phyloP scores from a whole-genome alignment of 2,888 invertebrate genomes.

The Phengaris alcon region DNA sequence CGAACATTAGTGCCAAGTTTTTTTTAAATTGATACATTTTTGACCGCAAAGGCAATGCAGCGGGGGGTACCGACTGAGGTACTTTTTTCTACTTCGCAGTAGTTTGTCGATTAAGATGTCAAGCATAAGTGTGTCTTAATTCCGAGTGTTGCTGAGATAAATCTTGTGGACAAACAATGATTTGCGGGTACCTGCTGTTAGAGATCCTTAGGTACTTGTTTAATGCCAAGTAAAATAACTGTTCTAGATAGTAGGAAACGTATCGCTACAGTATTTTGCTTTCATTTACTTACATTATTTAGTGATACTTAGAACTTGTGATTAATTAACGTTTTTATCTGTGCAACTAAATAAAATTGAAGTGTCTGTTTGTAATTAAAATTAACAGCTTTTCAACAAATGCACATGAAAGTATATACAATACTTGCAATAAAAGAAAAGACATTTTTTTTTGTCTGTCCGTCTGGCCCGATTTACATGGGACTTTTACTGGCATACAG shows the following conservation, averaged over 20 bases:
- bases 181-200: background rate
- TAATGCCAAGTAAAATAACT: background rate
- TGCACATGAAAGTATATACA: too few relatives aligned
- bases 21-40: constrained; percentile 71
- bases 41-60: constrained; percentile 68
- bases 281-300: too few relatives aligned
- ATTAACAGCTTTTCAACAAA: too few relatives aligned
- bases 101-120: constrained; percentile 59
- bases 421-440: too few relatives aligned
- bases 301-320: too few relatives aligned
- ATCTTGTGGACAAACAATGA: background rate
- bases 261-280: too few relatives aligned
- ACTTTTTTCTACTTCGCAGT: constrained; percentile 52
- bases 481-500: too few relatives aligned
- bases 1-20: constrained; percentile 46
- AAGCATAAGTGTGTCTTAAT: constrained; percentile 45
- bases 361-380: too few relatives aligned
- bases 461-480: too few relatives aligned
- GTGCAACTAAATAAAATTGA: too few relatives aligned
- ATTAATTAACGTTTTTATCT: too few relatives aligned
- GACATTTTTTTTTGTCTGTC: too few relatives aligned
- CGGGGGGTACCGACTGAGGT: constrained; percentile 61
- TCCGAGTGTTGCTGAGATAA: constrained; percentile 4
- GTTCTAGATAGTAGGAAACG: background rate
- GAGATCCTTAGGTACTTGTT: background rate